Evolutionary conservation across 2,113 vertebrate species (phyloP), one percentile per base, ranked within the genome.

Genomic region (Symphodus melops): DNA sequence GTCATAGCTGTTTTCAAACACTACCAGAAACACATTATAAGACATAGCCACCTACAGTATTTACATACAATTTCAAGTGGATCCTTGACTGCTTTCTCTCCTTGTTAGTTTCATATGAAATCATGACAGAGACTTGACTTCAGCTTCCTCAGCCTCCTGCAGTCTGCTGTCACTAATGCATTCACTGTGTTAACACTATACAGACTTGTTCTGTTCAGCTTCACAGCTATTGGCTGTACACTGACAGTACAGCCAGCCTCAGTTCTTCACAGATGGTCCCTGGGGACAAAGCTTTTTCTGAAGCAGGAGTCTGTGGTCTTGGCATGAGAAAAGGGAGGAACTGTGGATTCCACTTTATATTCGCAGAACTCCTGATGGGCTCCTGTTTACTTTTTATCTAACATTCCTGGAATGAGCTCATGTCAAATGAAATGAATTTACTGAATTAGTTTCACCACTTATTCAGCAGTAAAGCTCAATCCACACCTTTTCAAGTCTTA

Each of bases 201-300:
- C 87, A 92, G 86, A 90, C 73, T 83, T 90, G 88, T 88, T 84
- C 85, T 83, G 48, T 41, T 54, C 55, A 64, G 42, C 48, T 72
- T 87, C 81, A 62, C 86, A 85, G 68, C 70, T 79, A 21, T 49
- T 4, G 66, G 46, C 71, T 51, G 76, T 83, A 76, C 83, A 48
- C 71, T 33, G 75, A 63, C 58, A 17, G 51, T 12, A 48, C 83
- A 84, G 37, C 7, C 62, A 65, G 54, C 49, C 53, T 73, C 60
- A 67, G 17, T 65, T 54, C 61, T 28, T 49, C 68, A 78, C 84
- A 84, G 80, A 88, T 83, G 82, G 82, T n/a, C 58, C 66, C 44
- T 0, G 1, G 42, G 46, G 61, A 68, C 64, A 56, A 75, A 72
- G 59, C 23, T 59, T 9, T 48, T 46, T 61, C 10, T 36, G n/a